Conservation (phyloP, 2,888 invertebrate genomes). For the Hermaeophaga mercurialis region DNA sequence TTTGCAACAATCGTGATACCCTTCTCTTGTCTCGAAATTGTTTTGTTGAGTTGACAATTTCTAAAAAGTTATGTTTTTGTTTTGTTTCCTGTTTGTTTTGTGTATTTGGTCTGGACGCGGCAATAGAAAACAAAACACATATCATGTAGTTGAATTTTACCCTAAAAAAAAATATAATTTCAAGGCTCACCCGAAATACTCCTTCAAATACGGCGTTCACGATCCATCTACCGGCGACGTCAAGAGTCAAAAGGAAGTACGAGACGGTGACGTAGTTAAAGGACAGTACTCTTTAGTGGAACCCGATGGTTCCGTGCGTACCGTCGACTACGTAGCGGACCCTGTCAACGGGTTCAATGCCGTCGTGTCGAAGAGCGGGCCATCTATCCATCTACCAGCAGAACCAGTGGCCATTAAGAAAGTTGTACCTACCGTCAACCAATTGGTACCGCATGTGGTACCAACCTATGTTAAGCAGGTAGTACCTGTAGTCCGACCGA, state of each 20-base stretch:
- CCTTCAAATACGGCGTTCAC: conserved; percentile 66
- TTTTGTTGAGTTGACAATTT: no score
- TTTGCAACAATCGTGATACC: no score
- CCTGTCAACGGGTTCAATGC: conserved; percentile 61
- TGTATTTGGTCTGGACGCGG: no score
- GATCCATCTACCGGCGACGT: conserved; percentile 68
- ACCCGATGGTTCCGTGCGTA: conserved; percentile 57
- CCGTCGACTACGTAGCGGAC: conserved; percentile 63
- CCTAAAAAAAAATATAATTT: no score
- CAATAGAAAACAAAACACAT: no score
- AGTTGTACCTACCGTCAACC: conserved; percentile 29
- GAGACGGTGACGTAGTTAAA: conserved; percentile 67
- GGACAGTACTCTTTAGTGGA: conserved; percentile 56
- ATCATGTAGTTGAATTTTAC: no score
- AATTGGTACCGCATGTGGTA: conserved; percentile 39
- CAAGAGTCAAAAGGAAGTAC: conserved; percentile 65
- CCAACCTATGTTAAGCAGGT: conserved; percentile 38
- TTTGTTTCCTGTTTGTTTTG: no score
- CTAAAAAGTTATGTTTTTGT: no score
- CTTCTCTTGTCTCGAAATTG: no score
- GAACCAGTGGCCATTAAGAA: conserved; percentile 34
- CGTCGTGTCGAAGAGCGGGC: conserved; percentile 55
- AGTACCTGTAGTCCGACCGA: conserved; percentile 41
- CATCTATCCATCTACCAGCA: conserved; percentile 58
- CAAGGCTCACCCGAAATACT: conserved; percentile 65